A percentile compares a stretch with the other conserved stretches of the same genome.
Evolutionary conservation across 1,140 invertebrate genomes (phyloP).

Genomic region (Orchesella cincta): DNA sequence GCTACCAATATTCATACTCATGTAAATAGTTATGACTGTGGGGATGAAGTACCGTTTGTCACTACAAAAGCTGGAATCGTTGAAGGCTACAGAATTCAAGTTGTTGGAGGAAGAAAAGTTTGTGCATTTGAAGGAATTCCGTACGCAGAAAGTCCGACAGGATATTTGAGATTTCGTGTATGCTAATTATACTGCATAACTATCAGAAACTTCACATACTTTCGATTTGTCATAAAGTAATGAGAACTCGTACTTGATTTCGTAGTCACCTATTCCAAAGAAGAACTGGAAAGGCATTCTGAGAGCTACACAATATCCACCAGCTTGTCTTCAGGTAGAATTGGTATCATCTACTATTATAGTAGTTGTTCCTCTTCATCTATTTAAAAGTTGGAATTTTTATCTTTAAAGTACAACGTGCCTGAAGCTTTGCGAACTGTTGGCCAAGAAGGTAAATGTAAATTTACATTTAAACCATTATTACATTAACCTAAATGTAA

Average conservation of each 20-base stretch:
- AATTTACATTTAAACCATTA: no score
- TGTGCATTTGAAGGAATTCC: slow-evolving; percentile 62
- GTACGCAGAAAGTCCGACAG: slow-evolving; percentile 64
- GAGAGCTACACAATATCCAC: background rate
- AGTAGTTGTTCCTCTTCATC: no score
- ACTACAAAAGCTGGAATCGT: slow-evolving; percentile 26
- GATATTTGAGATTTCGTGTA: slow-evolving; percentile 63
- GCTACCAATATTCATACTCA: no score
- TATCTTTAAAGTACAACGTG: slow-evolving; percentile 7
- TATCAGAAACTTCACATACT: no score
- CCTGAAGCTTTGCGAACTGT: slow-evolving; percentile 13
- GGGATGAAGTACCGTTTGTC: slow-evolving; percentile 15
- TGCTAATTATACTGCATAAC: background rate
- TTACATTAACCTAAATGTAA: no score
- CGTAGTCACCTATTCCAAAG: slow-evolving; percentile 14
- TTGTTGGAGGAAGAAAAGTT: slow-evolving; percentile 30
- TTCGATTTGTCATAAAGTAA: no score
- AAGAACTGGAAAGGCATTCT: background rate
- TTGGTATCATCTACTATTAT: no score
- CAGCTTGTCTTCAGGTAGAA: background rate
- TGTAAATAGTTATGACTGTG: background rate
- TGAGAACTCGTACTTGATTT: no score
- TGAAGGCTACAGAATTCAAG: slow-evolving; percentile 39
- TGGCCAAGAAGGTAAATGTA: background rate
- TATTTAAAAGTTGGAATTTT: background rate